Evolutionary conservation across 2,797 vertebrate species (phyloP), one percentile per base, ranked within the genome.

Genomic region (Mastacembelus armatus): DNA sequence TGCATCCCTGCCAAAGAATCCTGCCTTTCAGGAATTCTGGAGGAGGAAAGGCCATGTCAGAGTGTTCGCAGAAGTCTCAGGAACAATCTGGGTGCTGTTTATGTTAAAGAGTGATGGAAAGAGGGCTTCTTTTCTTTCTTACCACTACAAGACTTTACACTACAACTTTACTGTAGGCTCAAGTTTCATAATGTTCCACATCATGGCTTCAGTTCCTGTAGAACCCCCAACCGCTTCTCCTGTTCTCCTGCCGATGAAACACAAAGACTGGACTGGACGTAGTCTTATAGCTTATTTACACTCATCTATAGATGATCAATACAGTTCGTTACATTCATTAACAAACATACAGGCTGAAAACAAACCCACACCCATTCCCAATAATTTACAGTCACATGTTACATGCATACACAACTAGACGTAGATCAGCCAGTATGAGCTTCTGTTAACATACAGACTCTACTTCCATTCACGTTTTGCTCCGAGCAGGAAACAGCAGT

Each of bases 11-110:
- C 84, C 77, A 82, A 73, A 78, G 55, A 86, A 74, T 71, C 59
- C 8, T 65, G 63, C 66, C 68, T 83, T 89, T 88, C 64, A 90
- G 63, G 57, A 85, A 81, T 22, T 38, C 55, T 7, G 35, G 38
- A 77, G 77, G 36, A 62, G 66, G 18, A 59, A 43, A 33, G 80
- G 48, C 71, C 43, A 70, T 74, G 74, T 83, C 54, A 49, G 58
- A 51, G 79, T 63, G 72, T 71, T 80, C 64, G 33, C 60, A 71
- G 49, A 84, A 58, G 27, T 50, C 54, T 74, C 55, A 65, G 62
- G 70, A 84, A 77, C 63, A 76, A 69, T 81, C 83, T 84, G 55
- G 36, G 54, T 40, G 43, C 39, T 83, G 80, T 84, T 87, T 75
- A 47, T 57, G 45, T 83, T 65, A 47, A 45, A n/a, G 51, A 54